Evolutionary conservation across 2,797 vertebrate species (phyloP).

Genomic region (Bovichtus diacanthus): DNA sequence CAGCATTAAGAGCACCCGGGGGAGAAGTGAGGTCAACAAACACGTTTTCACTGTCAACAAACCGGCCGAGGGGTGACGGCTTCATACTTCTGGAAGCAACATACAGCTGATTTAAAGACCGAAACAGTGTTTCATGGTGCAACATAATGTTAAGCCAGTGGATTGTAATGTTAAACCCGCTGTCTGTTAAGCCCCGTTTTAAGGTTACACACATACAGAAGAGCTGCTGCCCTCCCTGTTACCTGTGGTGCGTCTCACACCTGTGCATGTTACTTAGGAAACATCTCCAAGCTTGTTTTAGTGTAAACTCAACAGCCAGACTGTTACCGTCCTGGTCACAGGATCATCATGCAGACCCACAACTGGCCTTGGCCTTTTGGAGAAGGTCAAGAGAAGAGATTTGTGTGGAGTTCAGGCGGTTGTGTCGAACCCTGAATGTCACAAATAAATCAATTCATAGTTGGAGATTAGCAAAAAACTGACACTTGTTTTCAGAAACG

Average conservation of each 20-base stretch:
- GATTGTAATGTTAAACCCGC: constrained; percentile 18
- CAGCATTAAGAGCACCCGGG: constrained; percentile 8
- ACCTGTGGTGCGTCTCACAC: background rate
- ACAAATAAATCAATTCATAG: background rate
- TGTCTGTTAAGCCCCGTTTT: background rate
- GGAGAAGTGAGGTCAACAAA: constrained; percentile 39
- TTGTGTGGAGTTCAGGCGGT: too few species aligned
- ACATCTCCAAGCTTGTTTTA: constrained; percentile 54
- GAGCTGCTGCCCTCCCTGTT: background rate
- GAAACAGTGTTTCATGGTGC: constrained; percentile 16
- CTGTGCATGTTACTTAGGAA: constrained; percentile 54
- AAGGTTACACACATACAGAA: constrained; percentile 13
- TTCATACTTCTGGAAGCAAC: background rate
- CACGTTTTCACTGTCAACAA: constrained; percentile 45
- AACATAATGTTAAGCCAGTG: background rate
- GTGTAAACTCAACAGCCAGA: constrained; percentile 41
- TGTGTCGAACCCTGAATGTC: background rate
- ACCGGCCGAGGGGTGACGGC: background rate
- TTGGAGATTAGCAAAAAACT: background rate
- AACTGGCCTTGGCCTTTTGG: constrained; percentile 19
- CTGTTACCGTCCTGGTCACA: constrained; percentile 6
- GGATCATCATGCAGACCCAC: background rate
- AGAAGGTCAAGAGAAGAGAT: background rate
- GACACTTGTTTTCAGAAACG: background rate
- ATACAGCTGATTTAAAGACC: background rate